phyloP scores from a whole-genome alignment of 2,888 invertebrate species.

The Eristalis pertinax region DNA sequence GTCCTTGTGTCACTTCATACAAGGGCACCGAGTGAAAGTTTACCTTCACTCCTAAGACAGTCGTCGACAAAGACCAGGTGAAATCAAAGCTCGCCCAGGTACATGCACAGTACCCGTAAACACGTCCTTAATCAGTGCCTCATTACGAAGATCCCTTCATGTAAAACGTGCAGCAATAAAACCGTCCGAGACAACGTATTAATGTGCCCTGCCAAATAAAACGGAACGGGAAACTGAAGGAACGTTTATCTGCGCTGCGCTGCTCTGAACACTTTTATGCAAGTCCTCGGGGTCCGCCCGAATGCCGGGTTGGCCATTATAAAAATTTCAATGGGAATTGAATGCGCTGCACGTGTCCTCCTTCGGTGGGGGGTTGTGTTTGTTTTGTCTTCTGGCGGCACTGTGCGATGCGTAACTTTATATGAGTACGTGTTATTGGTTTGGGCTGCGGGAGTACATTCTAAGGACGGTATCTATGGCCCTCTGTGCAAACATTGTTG shows the following conservation, averaged over 20 bases:
- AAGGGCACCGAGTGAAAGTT: neutral
- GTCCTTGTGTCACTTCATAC: neutral
- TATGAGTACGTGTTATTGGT: slow-evolving; percentile 53
- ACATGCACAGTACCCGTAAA: slow-evolving; percentile 2
- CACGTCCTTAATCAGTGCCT: slow-evolving; percentile 62
- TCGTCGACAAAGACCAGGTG: neutral
- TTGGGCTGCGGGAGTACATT: slow-evolving; percentile 3
- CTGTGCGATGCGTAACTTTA: slow-evolving; percentile 26
- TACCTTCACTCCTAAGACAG: neutral
- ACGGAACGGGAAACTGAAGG: neutral
- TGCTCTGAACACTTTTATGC: neutral
- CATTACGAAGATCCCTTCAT: slow-evolving; percentile 44
- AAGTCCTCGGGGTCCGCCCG: slow-evolving; percentile 10
- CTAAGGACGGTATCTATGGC: neutral
- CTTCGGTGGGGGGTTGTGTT: slow-evolving; percentile 11
- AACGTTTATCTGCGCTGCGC: neutral
- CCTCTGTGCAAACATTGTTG: neutral
- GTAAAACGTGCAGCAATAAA: slow-evolving; percentile 62
- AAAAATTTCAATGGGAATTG: slow-evolving; percentile 52
- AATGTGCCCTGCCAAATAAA: slow-evolving; percentile 24
- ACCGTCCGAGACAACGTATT: slow-evolving; percentile 44
- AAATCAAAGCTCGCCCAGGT: neutral
- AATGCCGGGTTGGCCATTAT: slow-evolving; percentile 30
- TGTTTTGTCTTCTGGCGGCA: slow-evolving; percentile 9
- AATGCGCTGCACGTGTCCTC: slow-evolving; percentile 60